These are phyloP conservation scores for Drosophila pseudotalamancana DNA, from an alignment of 2,888 invertebrate genomes.

Conservation along the genomic window DNA sequence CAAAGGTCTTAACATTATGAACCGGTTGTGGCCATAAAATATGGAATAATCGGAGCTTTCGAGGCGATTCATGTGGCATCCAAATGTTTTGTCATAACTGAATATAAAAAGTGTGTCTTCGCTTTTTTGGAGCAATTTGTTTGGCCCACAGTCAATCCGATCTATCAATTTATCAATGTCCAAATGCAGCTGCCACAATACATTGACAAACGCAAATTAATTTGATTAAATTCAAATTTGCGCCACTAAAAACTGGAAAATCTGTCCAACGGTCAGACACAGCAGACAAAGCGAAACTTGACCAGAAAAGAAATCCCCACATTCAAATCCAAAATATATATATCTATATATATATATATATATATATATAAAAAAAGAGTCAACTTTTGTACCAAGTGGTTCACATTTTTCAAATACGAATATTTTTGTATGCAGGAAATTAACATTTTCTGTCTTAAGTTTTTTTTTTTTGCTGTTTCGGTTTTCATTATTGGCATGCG, in stretches of 20 bases:
- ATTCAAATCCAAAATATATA: neutral
- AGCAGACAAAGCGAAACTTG: slow-evolving; percentile 35
- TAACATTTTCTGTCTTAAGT: slow-evolving; percentile 58
- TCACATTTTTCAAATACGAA: slow-evolving; percentile 49
- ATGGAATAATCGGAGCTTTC: slow-evolving; percentile 61
- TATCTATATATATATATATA: neutral
- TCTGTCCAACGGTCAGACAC: slow-evolving; percentile 38
- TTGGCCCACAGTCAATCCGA: slow-evolving; percentile 40
- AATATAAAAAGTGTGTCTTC: slow-evolving; percentile 18
- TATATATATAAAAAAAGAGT: neutral
- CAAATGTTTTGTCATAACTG: slow-evolving; percentile 33
- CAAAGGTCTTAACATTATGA: slow-evolving; percentile 3
- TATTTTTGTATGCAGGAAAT: slow-evolving; percentile 43
- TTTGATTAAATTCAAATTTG: slow-evolving; percentile 78
- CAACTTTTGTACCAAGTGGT: slow-evolving; percentile 27
- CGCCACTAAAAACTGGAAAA: slow-evolving; percentile 46
- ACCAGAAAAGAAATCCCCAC: slow-evolving; percentile 32
- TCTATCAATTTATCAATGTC: slow-evolving; percentile 75
- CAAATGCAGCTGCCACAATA: slow-evolving; percentile 43
- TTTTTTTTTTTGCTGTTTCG: slow-evolving; percentile 32
- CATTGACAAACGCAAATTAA: slow-evolving; percentile 76
- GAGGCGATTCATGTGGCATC: slow-evolving; percentile 17
- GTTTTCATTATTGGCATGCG: slow-evolving; percentile 63
- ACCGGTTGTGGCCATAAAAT: slow-evolving; percentile 63
- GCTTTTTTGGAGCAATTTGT: slow-evolving; percentile 65